These are phyloP conservation scores for Hybognathus amarus DNA, from an alignment of 2,797 vertebrate genomes.

Conservation along the genomic window DNA sequence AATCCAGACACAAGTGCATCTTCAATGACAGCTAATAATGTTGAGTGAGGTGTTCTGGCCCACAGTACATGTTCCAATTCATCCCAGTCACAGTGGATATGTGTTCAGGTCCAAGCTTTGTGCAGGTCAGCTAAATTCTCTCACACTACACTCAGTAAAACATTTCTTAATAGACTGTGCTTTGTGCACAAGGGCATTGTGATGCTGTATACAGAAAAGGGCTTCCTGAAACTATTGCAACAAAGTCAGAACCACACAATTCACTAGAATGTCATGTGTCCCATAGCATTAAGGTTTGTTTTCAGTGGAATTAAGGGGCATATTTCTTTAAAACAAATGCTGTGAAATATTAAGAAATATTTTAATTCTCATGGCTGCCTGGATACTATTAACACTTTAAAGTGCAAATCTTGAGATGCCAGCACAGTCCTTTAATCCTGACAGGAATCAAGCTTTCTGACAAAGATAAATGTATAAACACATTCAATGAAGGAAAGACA, in stretches of 20 bases:
- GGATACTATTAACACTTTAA: neutral
- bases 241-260: constrained; percentile 4
- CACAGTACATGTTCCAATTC: neutral
- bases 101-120: neutral
- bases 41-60: neutral
- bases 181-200: neutral
- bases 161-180: neutral
- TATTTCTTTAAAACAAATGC: neutral
- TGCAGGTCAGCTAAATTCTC: constrained; percentile 1
- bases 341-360: neutral
- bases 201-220: neutral
- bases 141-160: neutral
- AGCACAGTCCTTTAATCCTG: constrained; percentile 8
- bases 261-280: neutral
- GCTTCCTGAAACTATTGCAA: neutral
- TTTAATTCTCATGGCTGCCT: constrained; percentile 1
- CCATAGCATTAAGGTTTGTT: neutral
- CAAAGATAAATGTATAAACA: constrained; percentile 21
- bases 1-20: neutral
- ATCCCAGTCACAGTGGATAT: neutral
- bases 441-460: constrained; percentile 30
- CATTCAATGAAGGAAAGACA: neutral
- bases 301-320: constrained; percentile 4
- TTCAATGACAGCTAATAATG: neutral
- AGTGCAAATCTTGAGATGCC: neutral